Evolutionary conservation across 2,113 vertebrate genomes (phyloP).

Genomic region (Chlamydotis undulata): DNA sequence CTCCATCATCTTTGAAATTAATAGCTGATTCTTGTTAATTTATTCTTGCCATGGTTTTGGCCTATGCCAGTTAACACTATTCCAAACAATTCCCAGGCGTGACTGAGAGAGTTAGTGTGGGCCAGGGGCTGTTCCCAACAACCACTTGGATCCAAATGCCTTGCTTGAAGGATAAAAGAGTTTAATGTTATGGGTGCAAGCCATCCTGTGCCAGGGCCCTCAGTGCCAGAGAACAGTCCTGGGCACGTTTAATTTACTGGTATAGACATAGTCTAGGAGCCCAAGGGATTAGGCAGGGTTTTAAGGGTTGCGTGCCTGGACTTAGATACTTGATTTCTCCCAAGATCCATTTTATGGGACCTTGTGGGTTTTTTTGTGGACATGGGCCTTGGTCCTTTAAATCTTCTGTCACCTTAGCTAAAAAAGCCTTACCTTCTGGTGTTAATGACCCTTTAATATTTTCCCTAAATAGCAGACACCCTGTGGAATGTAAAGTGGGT

Average conservation of each 20-base stretch:
- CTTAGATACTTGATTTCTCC: slow-evolving; percentile 44
- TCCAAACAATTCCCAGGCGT: slow-evolving; percentile 29
- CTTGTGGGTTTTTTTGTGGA: neutral
- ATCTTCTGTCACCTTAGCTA: neutral
- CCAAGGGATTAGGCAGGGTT: slow-evolving; percentile 57
- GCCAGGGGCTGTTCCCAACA: slow-evolving; percentile 3
- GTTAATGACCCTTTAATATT: neutral
- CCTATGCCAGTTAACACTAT: neutral
- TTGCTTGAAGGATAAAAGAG: slow-evolving; percentile 39
- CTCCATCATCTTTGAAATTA: neutral
- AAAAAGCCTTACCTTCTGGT: neutral
- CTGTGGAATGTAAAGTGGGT: neutral
- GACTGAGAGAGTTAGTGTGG: slow-evolving; percentile 5
- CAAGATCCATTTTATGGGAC: slow-evolving; percentile 4
- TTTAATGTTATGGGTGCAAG: slow-evolving; percentile 40
- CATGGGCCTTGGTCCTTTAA: neutral
- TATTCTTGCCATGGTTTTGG: neutral
- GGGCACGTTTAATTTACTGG: slow-evolving; percentile 56
- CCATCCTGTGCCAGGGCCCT: slow-evolving; percentile 33
- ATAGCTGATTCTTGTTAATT: slow-evolving; percentile 9
- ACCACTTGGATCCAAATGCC: slow-evolving; percentile 3
- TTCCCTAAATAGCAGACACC: neutral
- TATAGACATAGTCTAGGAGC: slow-evolving; percentile 50
- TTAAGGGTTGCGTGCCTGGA: slow-evolving; percentile 54
- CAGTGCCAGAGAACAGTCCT: slow-evolving; percentile 57